Conservation (phyloP, 2,888 invertebrate genomes). For the Melinaea menophilus region DNA sequence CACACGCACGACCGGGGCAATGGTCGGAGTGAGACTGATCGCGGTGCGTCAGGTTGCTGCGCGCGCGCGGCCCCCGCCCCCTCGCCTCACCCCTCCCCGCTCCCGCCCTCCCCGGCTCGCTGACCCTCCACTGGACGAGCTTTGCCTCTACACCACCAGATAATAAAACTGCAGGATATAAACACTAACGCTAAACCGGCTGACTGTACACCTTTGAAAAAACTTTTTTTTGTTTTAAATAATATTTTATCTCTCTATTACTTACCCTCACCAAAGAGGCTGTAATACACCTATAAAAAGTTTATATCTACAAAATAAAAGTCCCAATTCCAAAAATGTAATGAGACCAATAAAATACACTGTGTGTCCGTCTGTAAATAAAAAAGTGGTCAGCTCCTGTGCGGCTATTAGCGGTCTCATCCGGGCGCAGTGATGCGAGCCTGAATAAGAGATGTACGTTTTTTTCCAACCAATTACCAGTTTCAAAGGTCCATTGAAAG, state of each 20-base stretch:
- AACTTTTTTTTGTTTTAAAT: conserved; percentile 20
- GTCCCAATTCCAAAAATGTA: not conserved
- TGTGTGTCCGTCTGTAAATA: conserved; percentile 26
- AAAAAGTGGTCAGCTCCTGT: conserved; percentile 45
- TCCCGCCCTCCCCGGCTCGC: conserved; percentile 36
- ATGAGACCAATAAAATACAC: not conserved
- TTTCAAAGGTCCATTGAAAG: conserved; percentile 62
- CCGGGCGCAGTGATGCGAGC: conserved; percentile 39
- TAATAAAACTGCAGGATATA: conserved; percentile 58
- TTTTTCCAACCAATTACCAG: conserved; percentile 65
- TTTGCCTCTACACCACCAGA: conserved; percentile 53
- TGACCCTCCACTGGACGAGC: conserved; percentile 54
- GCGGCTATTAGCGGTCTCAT: conserved; percentile 45
- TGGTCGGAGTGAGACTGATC: conserved; percentile 74
- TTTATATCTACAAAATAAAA: not conserved
- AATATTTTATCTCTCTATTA: conserved; percentile 9
- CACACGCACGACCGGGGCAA: conserved; percentile 64
- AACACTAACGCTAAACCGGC: conserved; percentile 55
- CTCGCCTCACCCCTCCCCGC: conserved; percentile 35
- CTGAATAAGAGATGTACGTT: conserved; percentile 56
- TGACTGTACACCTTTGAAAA: conserved; percentile 34
- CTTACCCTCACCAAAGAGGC: not conserved
- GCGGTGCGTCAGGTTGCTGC: conserved; percentile 39
- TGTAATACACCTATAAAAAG: not conserved
- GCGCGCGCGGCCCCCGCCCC: conserved; percentile 49